These are phyloP conservation scores for Seira ritae DNA, from an alignment of 2,888 invertebrate species.

Conservation along the genomic window DNA sequence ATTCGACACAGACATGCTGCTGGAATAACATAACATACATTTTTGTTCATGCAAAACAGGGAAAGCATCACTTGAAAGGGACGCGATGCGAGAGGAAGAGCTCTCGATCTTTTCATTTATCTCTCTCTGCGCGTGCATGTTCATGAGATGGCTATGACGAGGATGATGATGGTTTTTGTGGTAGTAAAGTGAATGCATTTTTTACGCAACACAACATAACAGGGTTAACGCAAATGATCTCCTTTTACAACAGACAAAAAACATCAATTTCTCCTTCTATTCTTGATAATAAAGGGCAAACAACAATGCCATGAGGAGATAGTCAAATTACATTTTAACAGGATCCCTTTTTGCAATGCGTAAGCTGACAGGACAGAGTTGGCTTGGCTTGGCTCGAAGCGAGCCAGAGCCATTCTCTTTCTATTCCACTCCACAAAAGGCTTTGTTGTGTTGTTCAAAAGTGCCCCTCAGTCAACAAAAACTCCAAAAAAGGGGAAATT, in stretches of 20 bases:
- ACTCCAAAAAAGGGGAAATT: slow-evolving; percentile 47
- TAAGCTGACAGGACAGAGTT: too few relatives aligned
- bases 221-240: slow-evolving; percentile 59
- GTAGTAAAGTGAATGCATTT: slow-evolving; percentile 42
- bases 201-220: slow-evolving; percentile 53
- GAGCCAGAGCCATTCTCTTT: neutral
- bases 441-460: slow-evolving; percentile 22
- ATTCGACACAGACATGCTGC: too few relatives aligned
- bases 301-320: slow-evolving; percentile 32
- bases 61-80: slow-evolving; percentile 41
- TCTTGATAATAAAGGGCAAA: too few relatives aligned
- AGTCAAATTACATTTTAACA: slow-evolving; percentile 62
- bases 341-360: slow-evolving; percentile 11
- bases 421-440: slow-evolving; percentile 10
- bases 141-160: slow-evolving; percentile 29
- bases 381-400: too few relatives aligned
- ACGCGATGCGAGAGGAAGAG: slow-evolving; percentile 42
- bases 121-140: slow-evolving; percentile 42
- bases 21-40: too few relatives aligned
- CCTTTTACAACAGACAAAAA: slow-evolving; percentile 47
- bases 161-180: slow-evolving; percentile 12
- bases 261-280: too few relatives aligned
- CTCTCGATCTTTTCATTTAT: slow-evolving; percentile 46
- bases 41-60: slow-evolving; percentile 21
- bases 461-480: slow-evolving; percentile 36